These are phyloP conservation scores for Antennarius striatus DNA, from an alignment of 2,113 vertebrate species.

Conservation along the genomic window DNA sequence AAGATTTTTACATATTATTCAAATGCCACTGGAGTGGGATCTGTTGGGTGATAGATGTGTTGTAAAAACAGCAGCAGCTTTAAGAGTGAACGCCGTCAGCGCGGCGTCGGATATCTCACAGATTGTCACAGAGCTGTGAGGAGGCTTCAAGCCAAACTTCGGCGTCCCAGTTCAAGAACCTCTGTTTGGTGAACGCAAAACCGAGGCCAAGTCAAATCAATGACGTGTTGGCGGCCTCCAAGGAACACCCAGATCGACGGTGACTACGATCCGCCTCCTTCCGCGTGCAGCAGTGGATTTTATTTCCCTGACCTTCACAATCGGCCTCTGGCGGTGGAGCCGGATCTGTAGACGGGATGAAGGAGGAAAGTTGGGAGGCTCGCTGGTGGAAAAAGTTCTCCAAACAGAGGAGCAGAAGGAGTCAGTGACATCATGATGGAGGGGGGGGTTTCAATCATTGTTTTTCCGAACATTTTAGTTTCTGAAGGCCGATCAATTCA, in stretches of 20 bases:
- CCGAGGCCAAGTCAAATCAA: no score
- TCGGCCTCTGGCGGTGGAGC: slow-evolving; percentile 11
- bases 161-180: slow-evolving; percentile 22
- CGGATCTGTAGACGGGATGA: neutral
- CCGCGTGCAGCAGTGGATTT: slow-evolving; percentile 4
- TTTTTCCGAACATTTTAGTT: slow-evolving; percentile 20
- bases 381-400: slow-evolving; percentile 16
- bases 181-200: slow-evolving; percentile 65
- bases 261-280: slow-evolving; percentile 36
- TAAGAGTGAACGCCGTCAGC: slow-evolving; percentile 83
- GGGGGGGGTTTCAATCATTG: slow-evolving; percentile 1
- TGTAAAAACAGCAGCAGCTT: slow-evolving; percentile 93
- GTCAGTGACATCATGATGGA: slow-evolving; percentile 17
- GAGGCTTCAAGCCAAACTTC: slow-evolving; percentile 26
- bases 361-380: slow-evolving; percentile 11
- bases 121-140: slow-evolving; percentile 36
- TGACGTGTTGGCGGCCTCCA: slow-evolving; percentile 5
- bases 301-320: slow-evolving; percentile 8
- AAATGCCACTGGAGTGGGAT: slow-evolving; percentile 47
- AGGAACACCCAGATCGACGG: slow-evolving; percentile 78
- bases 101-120: slow-evolving; percentile 22
- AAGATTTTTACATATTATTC: slow-evolving; percentile 35
- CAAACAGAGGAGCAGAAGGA: slow-evolving; percentile 18
- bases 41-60: slow-evolving; percentile 84
- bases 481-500: slow-evolving; percentile 34